Percentiles rank a stretch among this genome's conserved stretches.
These are phyloP conservation scores for Platycheirus albimanus DNA, from an alignment of 2,888 invertebrate species.

Conservation along the genomic window DNA sequence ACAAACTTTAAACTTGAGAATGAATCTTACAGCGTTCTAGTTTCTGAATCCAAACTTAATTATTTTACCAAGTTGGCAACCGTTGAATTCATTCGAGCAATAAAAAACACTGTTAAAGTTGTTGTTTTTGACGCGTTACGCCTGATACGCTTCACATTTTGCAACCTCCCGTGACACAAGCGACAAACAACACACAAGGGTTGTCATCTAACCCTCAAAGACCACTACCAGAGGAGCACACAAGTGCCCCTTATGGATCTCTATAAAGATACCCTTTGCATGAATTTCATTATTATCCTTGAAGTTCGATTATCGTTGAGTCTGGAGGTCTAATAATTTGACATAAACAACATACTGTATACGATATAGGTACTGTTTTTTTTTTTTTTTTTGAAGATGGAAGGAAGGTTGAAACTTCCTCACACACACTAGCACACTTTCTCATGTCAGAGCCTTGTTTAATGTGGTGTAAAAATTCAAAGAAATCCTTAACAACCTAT, in stretches of 20 bases:
- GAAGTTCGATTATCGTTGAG: constrained; percentile 50
- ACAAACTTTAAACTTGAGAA: too few relatives aligned
- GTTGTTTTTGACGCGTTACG: constrained; percentile 36
- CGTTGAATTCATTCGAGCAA: not conserved
- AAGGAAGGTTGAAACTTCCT: not conserved
- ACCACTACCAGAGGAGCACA: constrained; percentile 1
- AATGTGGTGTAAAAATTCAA: constrained; percentile 53
- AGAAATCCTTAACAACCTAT: constrained; percentile 37
- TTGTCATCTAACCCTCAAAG: constrained; percentile 35
- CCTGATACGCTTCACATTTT: not conserved
- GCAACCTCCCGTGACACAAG: constrained; percentile 16
- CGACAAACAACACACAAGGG: constrained; percentile 25
- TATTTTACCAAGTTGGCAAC: constrained; percentile 12
- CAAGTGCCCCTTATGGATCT: constrained; percentile 10
- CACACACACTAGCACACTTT: not conserved
- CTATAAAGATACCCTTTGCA: constrained; percentile 28
- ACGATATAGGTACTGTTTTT: too few relatives aligned
- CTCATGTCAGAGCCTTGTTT: constrained; percentile 29
- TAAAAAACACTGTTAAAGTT: constrained; percentile 31
- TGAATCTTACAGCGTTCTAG: too few relatives aligned
- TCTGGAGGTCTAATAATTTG: constrained; percentile 18
- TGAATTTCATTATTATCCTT: constrained; percentile 45
- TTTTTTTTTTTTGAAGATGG: too few relatives aligned
- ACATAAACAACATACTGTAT: not conserved
- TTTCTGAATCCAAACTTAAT: too few relatives aligned